These are phyloP conservation scores for Anoplolepis gracilipes DNA, from an alignment of 1,140 invertebrate species.

Conservation along the genomic window DNA sequence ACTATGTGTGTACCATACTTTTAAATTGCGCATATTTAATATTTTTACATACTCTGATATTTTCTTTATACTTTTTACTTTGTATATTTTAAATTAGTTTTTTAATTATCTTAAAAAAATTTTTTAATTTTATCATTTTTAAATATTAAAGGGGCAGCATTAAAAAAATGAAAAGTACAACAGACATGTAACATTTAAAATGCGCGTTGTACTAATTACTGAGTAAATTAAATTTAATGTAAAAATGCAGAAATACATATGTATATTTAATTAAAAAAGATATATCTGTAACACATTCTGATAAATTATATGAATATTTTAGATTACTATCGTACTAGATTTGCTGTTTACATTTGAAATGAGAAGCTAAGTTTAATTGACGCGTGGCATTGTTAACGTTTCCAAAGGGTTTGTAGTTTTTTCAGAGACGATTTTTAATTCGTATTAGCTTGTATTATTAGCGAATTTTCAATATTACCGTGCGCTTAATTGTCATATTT, in stretches of 20 bases:
- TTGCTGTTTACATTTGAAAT: neutral
- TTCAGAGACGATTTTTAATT: conserved; percentile 21
- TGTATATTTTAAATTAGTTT: neutral
- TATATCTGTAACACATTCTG: neutral
- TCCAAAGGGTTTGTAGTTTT: neutral
- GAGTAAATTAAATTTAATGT: neutral
- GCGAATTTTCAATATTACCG: conserved; percentile 20
- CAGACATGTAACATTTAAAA: neutral
- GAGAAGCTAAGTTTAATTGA: neutral
- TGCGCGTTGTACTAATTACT: neutral
- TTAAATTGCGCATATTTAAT: neutral
- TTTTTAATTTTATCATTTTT: neutral
- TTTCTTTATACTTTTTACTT: neutral
- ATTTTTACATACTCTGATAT: neutral
- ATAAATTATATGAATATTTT: too few relatives aligned
- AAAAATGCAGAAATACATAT: neutral
- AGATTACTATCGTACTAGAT: too few relatives aligned
- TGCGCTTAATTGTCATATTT: conserved; percentile 69
- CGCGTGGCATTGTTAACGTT: neutral
- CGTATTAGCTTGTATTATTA: neutral
- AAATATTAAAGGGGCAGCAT: too few relatives aligned
- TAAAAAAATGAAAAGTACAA: neutral
- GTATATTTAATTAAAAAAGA: neutral
- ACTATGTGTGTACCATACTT: neutral
- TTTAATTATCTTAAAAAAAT: neutral